Percentiles rank a stretch among this genome's conserved stretches.
Evolutionary conservation across 2,113 vertebrate species (phyloP).

Genomic region (Serinus canaria): DNA sequence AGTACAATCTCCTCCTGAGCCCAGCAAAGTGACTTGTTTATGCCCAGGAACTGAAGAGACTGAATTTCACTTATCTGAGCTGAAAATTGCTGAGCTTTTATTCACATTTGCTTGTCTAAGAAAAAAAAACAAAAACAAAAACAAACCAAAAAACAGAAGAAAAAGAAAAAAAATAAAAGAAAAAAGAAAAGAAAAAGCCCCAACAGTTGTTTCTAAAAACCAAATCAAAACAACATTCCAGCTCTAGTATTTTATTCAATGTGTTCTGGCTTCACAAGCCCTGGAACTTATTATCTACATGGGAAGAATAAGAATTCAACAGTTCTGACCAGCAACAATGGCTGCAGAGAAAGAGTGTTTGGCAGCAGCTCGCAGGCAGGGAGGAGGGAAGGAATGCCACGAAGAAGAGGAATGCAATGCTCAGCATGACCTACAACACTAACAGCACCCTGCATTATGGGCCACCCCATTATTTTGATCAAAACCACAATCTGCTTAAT

Average conservation of each 20-base stretch:
- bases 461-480: slow-evolving; percentile 41
- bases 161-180: not conserved
- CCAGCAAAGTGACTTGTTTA: not conserved
- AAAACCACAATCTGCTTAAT: slow-evolving; percentile 25
- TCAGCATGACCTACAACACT: slow-evolving; percentile 23
- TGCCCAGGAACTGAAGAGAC: not conserved
- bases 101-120: not conserved
- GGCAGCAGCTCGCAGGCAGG: slow-evolving; percentile 52
- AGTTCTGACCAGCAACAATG: slow-evolving; percentile 63
- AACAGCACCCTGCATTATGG: slow-evolving; percentile 38
- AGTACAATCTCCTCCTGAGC: not conserved
- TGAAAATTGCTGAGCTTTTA: slow-evolving; percentile 4
- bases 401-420: slow-evolving; percentile 21
- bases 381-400: slow-evolving; percentile 45
- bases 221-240: slow-evolving; percentile 50
- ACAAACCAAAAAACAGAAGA: too few species aligned
- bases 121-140: not conserved
- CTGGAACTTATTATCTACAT: slow-evolving; percentile 68
- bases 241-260: slow-evolving; percentile 44
- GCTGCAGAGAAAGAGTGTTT: slow-evolving; percentile 59
- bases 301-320: slow-evolving; percentile 67
- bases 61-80: not conserved
- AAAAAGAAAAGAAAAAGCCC: not conserved
- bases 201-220: not conserved
- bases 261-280: slow-evolving; percentile 30